Evolutionary conservation across 2,797 vertebrate species (phyloP).

Genomic region (Fundulus diaphanus): DNA sequence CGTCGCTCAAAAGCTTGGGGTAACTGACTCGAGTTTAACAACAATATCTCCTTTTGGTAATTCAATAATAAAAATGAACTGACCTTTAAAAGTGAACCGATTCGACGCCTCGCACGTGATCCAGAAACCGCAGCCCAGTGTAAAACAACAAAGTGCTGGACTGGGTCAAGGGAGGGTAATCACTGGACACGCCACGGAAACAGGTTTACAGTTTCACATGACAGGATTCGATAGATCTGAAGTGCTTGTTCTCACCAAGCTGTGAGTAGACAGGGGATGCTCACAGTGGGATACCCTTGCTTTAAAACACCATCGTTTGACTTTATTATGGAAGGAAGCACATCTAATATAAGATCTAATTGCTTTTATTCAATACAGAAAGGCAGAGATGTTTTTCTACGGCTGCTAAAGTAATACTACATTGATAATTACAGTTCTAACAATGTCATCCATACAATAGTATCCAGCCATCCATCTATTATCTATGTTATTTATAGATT

Average conservation of each 20-base stretch:
- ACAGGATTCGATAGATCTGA: slow-evolving; percentile 6
- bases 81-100: background rate
- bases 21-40: background rate
- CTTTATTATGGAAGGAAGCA: background rate
- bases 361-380: background rate
- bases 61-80: background rate
- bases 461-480: too few species aligned
- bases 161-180: slow-evolving; percentile 4
- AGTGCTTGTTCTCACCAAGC: slow-evolving; percentile 28
- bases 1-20: background rate
- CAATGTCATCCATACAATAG: background rate
- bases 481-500: background rate
- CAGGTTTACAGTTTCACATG: slow-evolving; percentile 18
- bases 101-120: background rate
- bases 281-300: background rate
- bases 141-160: background rate
- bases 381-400: background rate
- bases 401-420: background rate
- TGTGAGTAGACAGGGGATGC: background rate
- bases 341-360: background rate
- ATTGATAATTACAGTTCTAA: background rate
- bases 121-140: background rate
- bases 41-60: background rate
- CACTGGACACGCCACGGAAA: slow-evolving; percentile 3
- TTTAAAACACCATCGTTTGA: background rate